These are phyloP conservation scores for Eristalinus aeneus DNA, from an alignment of 2,888 invertebrate species.

Conservation along the genomic window DNA sequence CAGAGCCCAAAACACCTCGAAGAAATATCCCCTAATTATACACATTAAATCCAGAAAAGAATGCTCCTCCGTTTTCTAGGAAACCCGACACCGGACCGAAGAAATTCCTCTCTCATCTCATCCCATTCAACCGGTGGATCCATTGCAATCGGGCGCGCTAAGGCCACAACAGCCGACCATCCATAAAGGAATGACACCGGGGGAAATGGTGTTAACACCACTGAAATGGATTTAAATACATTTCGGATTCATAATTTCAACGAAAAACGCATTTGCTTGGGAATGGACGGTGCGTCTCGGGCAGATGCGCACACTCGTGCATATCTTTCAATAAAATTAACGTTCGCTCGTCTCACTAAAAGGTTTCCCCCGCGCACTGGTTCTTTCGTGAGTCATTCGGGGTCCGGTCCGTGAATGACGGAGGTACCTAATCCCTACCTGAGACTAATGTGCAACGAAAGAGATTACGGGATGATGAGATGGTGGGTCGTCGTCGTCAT, in stretches of 20 bases:
- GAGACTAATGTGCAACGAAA: conserved; percentile 52
- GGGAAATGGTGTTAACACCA: conserved; percentile 62
- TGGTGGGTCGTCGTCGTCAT: not conserved
- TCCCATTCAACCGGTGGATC: not conserved
- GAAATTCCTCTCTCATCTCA: conserved; percentile 1
- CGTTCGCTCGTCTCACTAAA: conserved; percentile 31
- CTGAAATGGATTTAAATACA: conserved; percentile 62
- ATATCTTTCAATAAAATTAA: conserved; percentile 18
- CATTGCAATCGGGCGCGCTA: conserved; percentile 28
- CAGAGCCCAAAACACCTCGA: not conserved
- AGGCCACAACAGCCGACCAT: conserved; percentile 7
- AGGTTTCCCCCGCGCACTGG: conserved; percentile 10
- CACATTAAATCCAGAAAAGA: conserved; percentile 37
- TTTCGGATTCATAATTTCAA: conserved; percentile 62
- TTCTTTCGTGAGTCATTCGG: conserved; percentile 42
- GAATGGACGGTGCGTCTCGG: conserved; percentile 24
- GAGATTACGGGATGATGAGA: conserved; percentile 21
- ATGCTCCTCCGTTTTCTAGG: conserved; percentile 26
- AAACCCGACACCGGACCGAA: conserved; percentile 28
- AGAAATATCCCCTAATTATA: conserved; percentile 42
- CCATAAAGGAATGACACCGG: conserved; percentile 31
- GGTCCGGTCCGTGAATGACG: not conserved
- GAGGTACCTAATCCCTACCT: conserved; percentile 32
- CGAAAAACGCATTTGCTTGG: conserved; percentile 43
- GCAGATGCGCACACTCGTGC: not conserved